Conservation (phyloP, 2,888 invertebrate species). For the Lasioglossum malachurum region DNA sequence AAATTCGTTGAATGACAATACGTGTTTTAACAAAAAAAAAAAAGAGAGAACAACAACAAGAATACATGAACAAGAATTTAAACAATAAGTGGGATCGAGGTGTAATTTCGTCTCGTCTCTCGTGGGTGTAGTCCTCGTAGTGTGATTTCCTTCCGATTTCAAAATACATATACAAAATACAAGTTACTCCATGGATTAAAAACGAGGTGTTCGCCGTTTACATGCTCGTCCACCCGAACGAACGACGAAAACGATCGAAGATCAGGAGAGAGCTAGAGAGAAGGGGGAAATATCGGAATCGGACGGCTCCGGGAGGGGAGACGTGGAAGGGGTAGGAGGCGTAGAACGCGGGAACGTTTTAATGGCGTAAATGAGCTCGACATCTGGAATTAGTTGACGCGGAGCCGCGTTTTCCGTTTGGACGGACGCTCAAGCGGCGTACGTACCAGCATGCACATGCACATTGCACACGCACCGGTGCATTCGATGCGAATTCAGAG, state of each 20-base stretch:
- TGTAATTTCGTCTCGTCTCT: slow-evolving; percentile 64
- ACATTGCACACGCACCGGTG: not conserved
- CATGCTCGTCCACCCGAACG: slow-evolving; percentile 43
- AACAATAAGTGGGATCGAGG: slow-evolving; percentile 63
- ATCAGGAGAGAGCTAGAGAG: not conserved
- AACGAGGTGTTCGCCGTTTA: slow-evolving; percentile 45
- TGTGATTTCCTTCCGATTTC: slow-evolving; percentile 60
- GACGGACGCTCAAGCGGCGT: slow-evolving; percentile 35
- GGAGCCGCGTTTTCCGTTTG: slow-evolving; percentile 12
- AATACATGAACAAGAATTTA: slow-evolving; percentile 66
- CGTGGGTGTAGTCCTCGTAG: slow-evolving; percentile 61
- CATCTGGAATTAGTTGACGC: slow-evolving; percentile 12
- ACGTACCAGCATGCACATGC: slow-evolving; percentile 10
- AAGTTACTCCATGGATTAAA: not conserved
- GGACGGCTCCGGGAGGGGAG: not conserved
- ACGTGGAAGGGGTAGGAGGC: not conserved
- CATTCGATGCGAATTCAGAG: not conserved
- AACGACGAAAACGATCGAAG: not conserved
- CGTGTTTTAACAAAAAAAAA: slow-evolving; percentile 70
- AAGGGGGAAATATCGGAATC: not conserved
- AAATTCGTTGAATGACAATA: slow-evolving; percentile 83
- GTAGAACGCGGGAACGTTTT: not conserved
- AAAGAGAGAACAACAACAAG: slow-evolving; percentile 67
- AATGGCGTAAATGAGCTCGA: slow-evolving; percentile 1
- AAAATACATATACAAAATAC: slow-evolving; percentile 27